Percentiles rank a stretch among this genome's conserved stretches.
phyloP scores from a whole-genome alignment of 2,888 invertebrate species.

The Axea sp. region DNA sequence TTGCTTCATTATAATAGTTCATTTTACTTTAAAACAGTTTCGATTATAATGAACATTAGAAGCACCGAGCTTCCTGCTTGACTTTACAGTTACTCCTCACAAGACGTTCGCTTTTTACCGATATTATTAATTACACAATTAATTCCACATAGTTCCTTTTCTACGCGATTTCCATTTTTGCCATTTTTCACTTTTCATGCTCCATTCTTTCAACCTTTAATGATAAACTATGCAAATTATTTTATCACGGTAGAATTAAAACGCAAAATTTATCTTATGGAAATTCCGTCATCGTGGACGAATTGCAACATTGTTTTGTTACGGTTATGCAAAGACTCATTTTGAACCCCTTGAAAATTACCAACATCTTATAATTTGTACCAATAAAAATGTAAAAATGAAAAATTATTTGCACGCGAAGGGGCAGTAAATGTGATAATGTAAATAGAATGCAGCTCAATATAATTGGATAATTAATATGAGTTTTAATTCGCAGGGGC shows the following conservation, averaged over 20 bases:
- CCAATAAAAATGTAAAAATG: conserved; percentile 40
- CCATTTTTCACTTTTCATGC: too few species aligned
- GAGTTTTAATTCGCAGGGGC: conserved; percentile 81
- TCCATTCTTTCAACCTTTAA: not conserved
- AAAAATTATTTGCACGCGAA: conserved; percentile 5
- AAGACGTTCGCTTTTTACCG: conserved; percentile 38
- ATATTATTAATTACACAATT: conserved; percentile 45
- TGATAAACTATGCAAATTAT: too few species aligned
- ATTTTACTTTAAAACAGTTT: conserved; percentile 45
- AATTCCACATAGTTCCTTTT: conserved; percentile 19
- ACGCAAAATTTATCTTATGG: too few species aligned
- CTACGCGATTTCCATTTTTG: not conserved
- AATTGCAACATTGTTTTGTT: too few species aligned
- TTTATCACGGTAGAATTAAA: too few species aligned
- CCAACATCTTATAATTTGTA: conserved; percentile 29
- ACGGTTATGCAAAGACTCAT: too few species aligned
- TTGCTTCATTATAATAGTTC: conserved; percentile 56
- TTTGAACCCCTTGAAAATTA: conserved; percentile 10
- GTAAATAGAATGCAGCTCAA: conserved; percentile 24
- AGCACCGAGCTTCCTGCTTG: conserved; percentile 36
- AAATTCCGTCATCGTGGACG: too few species aligned
- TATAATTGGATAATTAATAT: conserved; percentile 43
- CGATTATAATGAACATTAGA: conserved; percentile 48
- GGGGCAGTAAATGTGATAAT: conserved; percentile 24
- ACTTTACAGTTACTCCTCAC: conserved; percentile 38